A percentile compares a stretch with the other conserved stretches of the same genome.
Conservation (phyloP, 2,888 invertebrate genomes). For the Synergus japonicus region DNA sequence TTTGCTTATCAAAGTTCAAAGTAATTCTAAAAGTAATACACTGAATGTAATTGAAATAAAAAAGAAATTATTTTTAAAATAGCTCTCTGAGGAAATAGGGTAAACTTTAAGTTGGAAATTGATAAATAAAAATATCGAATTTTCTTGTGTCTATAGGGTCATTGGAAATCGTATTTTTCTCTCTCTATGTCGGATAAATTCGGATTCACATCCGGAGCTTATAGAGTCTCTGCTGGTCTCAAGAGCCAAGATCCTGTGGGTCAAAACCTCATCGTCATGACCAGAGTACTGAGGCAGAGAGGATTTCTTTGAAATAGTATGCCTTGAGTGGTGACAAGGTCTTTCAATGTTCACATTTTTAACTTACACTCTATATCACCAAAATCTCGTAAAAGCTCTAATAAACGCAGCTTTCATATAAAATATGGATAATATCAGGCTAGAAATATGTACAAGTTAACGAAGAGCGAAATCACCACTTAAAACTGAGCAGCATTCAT, state of each 20-base stretch:
- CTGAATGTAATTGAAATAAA: not conserved
- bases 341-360: not conserved
- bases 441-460: no score
- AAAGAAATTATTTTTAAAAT: not conserved
- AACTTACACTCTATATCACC: not conserved
- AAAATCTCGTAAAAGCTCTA: no score
- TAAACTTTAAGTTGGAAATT: not conserved
- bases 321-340: not conserved
- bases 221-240: constrained; percentile 9
- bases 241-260: constrained; percentile 3
- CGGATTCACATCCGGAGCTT: constrained; percentile 18
- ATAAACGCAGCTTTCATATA: no score
- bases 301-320: constrained; percentile 22
- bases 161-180: constrained; percentile 23
- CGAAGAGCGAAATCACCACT: no score
- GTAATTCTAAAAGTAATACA: no score
- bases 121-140: not conserved
- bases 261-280: constrained; percentile 18
- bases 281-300: not conserved
- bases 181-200: constrained; percentile 17
- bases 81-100: not conserved
- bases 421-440: no score
- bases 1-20: no score
- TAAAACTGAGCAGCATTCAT: no score
- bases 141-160: not conserved